A percentile compares a stretch with the other conserved stretches of the same genome.
These are phyloP conservation scores for Drosophila repletoides DNA, from an alignment of 1,140 invertebrate species.

Conservation along the genomic window DNA sequence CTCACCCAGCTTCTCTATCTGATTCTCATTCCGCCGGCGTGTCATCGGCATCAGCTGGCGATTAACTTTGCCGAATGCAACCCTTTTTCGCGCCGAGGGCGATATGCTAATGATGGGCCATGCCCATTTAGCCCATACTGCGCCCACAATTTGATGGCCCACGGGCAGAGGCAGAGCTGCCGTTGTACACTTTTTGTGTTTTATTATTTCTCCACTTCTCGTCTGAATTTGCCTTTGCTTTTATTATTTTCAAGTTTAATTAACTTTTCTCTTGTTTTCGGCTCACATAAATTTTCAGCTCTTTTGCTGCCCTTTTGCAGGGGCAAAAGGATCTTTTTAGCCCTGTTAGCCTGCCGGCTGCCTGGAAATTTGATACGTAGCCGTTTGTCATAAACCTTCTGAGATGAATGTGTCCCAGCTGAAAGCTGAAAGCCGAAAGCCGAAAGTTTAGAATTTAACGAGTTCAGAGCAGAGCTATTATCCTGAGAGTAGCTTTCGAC, in stretches of 20 bases:
- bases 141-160: constrained; percentile 45
- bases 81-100: constrained; percentile 69
- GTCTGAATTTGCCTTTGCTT: constrained; percentile 50
- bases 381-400: constrained; percentile 30
- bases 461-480: not conserved
- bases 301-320: constrained; percentile 43
- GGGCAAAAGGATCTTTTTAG: constrained; percentile 20
- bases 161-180: constrained; percentile 26
- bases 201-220: constrained; percentile 56
- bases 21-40: constrained; percentile 3
- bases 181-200: constrained; percentile 71
- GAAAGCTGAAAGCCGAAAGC: no score
- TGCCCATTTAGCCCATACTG: constrained; percentile 5
- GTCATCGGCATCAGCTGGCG: constrained; percentile 70
- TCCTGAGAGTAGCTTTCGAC: no score
- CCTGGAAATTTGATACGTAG: constrained; percentile 69
- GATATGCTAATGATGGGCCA: constrained; percentile 72
- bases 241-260: constrained; percentile 80
- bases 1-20: no score
- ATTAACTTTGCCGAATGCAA: constrained; percentile 68
- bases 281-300: constrained; percentile 68
- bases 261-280: constrained; percentile 75
- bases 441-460: constrained; percentile 23
- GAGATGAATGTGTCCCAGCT: constrained; percentile 28
- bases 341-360: constrained; percentile 14